Evolutionary conservation across 2,888 invertebrate species (phyloP).

Genomic region (Rotaria magnacalcarata): DNA sequence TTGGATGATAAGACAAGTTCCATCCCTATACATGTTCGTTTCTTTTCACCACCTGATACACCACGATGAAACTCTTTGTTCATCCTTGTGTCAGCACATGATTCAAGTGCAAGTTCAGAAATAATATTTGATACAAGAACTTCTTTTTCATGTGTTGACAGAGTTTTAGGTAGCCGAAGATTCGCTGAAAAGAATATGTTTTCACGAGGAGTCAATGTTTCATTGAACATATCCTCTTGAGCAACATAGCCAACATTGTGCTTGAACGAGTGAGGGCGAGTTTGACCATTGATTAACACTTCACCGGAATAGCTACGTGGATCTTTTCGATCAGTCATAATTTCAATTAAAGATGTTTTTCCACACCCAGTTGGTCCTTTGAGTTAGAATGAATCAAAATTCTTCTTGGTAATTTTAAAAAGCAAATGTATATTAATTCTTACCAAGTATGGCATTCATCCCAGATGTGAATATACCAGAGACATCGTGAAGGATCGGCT

Average conservation of each 20-base stretch:
- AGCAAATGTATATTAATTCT: too few relatives aligned
- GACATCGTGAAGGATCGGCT: too few relatives aligned
- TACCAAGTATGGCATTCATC: too few relatives aligned
- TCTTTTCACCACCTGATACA: conserved; percentile 59
- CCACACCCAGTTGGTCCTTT: too few relatives aligned
- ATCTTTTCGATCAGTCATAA: too few relatives aligned
- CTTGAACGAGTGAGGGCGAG: conserved; percentile 52
- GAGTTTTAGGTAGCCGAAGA: conserved; percentile 52
- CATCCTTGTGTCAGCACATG: conserved; percentile 56
- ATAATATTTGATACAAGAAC: conserved; percentile 53
- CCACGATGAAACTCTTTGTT: conserved; percentile 59
- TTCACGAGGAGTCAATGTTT: conserved; percentile 50
- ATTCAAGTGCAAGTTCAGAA: conserved; percentile 54
- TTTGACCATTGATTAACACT: too few relatives aligned
- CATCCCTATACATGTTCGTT: conserved; percentile 59
- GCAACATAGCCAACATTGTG: conserved; percentile 59
- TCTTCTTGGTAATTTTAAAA: too few relatives aligned
- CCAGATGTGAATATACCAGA: too few relatives aligned
- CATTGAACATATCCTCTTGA: conserved; percentile 51
- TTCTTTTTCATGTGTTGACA: conserved; percentile 50
- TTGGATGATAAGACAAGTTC: conserved; percentile 58
- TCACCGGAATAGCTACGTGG: too few relatives aligned
- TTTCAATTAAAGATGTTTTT: too few relatives aligned
- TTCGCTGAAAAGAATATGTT: conserved; percentile 56
- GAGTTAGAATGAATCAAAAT: too few relatives aligned